These are phyloP conservation scores for Lasioglossum zephyrum DNA, from an alignment of 2,888 invertebrate species.

Conservation along the genomic window DNA sequence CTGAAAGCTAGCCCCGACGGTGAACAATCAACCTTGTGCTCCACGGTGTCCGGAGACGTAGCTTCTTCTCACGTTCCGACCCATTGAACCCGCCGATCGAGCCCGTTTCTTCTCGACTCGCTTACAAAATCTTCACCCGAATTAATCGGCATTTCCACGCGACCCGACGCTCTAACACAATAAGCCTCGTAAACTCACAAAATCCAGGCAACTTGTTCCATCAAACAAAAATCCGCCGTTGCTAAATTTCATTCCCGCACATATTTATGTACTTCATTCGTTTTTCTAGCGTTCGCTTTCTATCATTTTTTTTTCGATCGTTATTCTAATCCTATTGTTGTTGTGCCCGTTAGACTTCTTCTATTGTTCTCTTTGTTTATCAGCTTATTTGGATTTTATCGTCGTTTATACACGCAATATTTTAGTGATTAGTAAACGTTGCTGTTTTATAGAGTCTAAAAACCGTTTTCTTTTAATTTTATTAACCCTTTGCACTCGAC, in stretches of 20 bases:
- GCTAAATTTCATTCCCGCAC: neutral
- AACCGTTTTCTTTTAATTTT: too few species aligned
- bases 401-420: too few species aligned
- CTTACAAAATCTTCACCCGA: neutral
- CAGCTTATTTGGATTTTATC: too few species aligned
- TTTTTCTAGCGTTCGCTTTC: neutral
- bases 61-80: conserved; percentile 10
- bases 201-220: neutral
- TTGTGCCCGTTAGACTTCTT: too few species aligned
- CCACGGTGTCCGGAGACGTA: conserved; percentile 25
- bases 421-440: too few species aligned
- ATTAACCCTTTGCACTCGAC: too few species aligned
- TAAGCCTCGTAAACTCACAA: neutral
- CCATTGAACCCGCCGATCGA: neutral
- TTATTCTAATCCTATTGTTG: too few species aligned
- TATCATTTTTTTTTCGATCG: too few species aligned
- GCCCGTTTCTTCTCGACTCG: neutral
- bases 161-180: neutral
- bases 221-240: neutral
- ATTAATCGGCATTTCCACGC: neutral
- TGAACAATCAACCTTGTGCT: conserved; percentile 40
- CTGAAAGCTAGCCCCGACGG: conserved; percentile 70
- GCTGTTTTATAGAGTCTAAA: too few species aligned
- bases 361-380: too few species aligned
- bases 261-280: neutral